Conservation (phyloP, 2,113 vertebrate genomes). For the Psittacula cyanocephala region DNA sequence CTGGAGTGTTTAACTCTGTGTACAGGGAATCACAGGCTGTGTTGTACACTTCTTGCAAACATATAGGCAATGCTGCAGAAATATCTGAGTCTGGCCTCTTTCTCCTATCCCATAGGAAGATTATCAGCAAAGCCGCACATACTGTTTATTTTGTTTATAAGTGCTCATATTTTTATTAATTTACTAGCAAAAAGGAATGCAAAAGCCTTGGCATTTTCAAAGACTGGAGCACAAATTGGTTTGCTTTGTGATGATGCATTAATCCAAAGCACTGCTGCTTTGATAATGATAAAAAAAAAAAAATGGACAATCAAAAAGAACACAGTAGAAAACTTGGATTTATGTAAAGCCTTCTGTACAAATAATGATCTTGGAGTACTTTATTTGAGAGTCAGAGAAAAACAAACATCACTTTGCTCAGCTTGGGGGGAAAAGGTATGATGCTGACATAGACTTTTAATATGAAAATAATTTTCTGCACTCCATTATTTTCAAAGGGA, state of each 20-base stretch:
- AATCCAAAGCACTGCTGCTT: background rate
- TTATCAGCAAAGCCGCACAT: background rate
- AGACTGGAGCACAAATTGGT: background rate
- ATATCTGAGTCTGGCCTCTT: background rate
- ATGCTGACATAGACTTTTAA: conserved; percentile 3
- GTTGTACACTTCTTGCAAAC: background rate
- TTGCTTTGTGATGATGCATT: background rate
- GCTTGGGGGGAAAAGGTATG: background rate
- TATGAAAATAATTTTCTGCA: background rate
- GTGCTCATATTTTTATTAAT: background rate
- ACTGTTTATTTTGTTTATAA: background rate
- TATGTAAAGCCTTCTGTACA: background rate
- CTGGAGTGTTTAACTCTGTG: background rate
- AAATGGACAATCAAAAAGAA: background rate
- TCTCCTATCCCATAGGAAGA: background rate
- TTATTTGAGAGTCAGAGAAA: background rate
- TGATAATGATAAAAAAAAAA: background rate
- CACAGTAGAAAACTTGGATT: background rate
- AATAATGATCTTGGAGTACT: background rate
- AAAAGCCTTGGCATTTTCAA: background rate
- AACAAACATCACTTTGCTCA: background rate
- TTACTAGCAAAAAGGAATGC: background rate
- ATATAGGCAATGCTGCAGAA: background rate
- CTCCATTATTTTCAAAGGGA: conserved; percentile 20
- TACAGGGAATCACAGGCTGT: background rate